Conservation (phyloP, 2,888 invertebrate species). For the Drosophila tanythrix region DNA sequence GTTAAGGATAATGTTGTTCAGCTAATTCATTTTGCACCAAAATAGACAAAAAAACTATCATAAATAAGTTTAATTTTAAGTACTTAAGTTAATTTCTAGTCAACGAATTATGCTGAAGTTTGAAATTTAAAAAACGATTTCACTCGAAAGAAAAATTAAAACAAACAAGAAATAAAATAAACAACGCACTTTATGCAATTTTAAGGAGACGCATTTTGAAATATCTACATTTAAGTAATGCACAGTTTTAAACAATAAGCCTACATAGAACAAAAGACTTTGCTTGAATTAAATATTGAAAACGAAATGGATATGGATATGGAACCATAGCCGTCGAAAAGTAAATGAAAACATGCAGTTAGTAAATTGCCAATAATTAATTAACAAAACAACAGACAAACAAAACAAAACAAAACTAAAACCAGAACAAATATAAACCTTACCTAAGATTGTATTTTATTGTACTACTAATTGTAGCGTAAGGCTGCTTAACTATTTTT, state of each 20-base stretch:
- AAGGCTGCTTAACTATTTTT: slow-evolving; percentile 67
- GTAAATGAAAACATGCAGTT: slow-evolving; percentile 67
- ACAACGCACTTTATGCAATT: slow-evolving; percentile 64
- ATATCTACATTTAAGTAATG: slow-evolving; percentile 52
- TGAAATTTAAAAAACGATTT: slow-evolving; percentile 29
- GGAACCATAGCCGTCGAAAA: slow-evolving; percentile 37
- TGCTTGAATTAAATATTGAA: slow-evolving; percentile 63
- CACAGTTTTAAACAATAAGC: slow-evolving; percentile 68
- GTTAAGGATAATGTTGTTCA: slow-evolving; percentile 38
- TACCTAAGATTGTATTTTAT: slow-evolving; percentile 79
- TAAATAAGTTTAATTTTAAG: slow-evolving; percentile 57
- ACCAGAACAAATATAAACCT: slow-evolving; percentile 65
- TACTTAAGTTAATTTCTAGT: slow-evolving; percentile 80
- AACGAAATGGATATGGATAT: slow-evolving; percentile 34
- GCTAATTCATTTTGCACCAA: slow-evolving; percentile 59
- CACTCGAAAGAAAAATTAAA: slow-evolving; percentile 35
- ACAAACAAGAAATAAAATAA: slow-evolving; percentile 23
- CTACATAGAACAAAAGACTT: slow-evolving; percentile 77
- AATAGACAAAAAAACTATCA: slow-evolving; percentile 33
- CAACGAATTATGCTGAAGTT: slow-evolving; percentile 80
- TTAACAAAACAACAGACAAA: slow-evolving; percentile 46
- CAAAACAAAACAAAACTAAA: slow-evolving; percentile 41
- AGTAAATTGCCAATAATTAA: slow-evolving; percentile 79
- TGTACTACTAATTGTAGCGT: slow-evolving; percentile 47
- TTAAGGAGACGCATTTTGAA: slow-evolving; percentile 66